Conservation (phyloP, 2,888 invertebrate genomes). For the Dicycla oo region DNA sequence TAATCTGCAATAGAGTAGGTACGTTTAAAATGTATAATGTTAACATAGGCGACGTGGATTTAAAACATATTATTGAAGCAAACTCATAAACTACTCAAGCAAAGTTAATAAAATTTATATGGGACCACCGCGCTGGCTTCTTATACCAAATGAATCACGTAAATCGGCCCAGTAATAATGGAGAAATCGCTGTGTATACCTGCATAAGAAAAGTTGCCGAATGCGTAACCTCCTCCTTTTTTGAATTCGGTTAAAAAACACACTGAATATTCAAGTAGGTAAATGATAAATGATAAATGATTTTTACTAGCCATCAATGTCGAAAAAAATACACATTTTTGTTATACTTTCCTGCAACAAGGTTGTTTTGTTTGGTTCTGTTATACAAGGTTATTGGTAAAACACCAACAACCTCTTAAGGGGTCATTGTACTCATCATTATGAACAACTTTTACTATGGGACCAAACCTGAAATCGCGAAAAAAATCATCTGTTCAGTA, state of each 20-base stretch:
- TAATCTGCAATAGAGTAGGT: no score
- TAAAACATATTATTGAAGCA: background rate
- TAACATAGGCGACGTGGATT: background rate
- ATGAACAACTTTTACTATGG: no score
- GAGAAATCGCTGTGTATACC: constrained; percentile 1
- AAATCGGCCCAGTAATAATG: background rate
- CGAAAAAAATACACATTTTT: no score
- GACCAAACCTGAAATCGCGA: no score
- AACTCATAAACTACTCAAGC: background rate
- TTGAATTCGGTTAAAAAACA: background rate
- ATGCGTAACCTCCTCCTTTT: background rate
- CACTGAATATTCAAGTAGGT: background rate
- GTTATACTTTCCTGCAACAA: background rate
- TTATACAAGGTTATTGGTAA: no score
- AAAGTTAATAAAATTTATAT: background rate
- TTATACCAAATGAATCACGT: background rate
- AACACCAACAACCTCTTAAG: no score
- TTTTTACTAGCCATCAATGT: background rate
- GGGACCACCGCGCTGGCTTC: background rate
- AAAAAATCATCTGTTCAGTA: no score
- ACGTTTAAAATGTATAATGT: background rate
- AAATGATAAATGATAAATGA: no score
- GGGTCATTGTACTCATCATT: no score
- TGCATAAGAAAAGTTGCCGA: background rate
- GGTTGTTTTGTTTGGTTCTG: background rate